Conservation (phyloP, 2,113 vertebrate genomes). For the Esox niger region DNA sequence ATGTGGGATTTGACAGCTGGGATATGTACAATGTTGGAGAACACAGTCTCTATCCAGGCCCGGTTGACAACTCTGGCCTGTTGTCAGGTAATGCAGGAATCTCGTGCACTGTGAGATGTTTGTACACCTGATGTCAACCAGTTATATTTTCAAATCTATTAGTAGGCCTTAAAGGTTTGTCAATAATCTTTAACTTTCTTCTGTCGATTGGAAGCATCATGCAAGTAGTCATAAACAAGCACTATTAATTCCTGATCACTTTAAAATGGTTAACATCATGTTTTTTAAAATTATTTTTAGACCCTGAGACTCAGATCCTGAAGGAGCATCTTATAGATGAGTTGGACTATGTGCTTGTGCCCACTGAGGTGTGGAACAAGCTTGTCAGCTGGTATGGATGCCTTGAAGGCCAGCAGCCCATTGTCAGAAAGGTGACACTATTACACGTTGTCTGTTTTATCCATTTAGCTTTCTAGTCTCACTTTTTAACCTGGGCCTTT, state of each 20-base stretch:
- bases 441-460: background rate
- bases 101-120: background rate
- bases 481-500: background rate
- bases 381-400: conserved; percentile 89
- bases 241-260: background rate
- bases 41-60: conserved; percentile 85
- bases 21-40: conserved; percentile 90
- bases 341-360: conserved; percentile 92
- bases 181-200: background rate
- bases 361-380: conserved; percentile 90
- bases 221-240: background rate
- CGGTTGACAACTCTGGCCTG: conserved; percentile 93
- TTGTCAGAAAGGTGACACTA: conserved; percentile 85
- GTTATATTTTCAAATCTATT: too few relatives aligned
- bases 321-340: conserved; percentile 95
- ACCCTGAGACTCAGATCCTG: conserved; percentile 84
- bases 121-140: background rate
- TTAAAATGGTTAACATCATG: background rate
- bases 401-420: conserved; percentile 85
- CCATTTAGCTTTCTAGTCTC: background rate
- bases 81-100: conserved; percentile 79
- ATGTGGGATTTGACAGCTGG: conserved; percentile 95
- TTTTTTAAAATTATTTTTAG: conserved; percentile 58
- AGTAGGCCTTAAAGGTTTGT: background rate
- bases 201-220: background rate